phyloP scores from a whole-genome alignment of 2,797 vertebrate genomes.

The Characodon lateralis region DNA sequence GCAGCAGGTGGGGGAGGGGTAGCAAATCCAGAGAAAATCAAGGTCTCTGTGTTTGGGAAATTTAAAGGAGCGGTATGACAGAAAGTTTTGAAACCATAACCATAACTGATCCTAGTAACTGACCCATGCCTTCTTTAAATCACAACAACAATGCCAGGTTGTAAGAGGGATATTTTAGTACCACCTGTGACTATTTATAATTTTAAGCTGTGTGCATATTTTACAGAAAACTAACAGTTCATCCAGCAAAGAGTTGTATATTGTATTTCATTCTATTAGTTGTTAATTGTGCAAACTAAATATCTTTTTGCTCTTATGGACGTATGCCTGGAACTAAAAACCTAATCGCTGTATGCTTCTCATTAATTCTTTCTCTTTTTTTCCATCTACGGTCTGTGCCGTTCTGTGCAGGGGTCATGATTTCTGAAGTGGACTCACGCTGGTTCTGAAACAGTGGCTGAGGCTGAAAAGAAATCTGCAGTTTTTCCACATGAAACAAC shows the following conservation, averaged over 20 bases:
- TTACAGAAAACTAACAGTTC: background rate
- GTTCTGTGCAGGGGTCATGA: background rate
- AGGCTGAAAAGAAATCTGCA: constrained; percentile 21
- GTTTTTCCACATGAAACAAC: constrained; percentile 56
- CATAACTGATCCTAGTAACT: no score
- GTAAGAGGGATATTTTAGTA: no score
- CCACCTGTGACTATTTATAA: no score
- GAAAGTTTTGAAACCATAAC: no score
- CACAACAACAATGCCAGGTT: no score
- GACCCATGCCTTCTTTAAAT: no score
- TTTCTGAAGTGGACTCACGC: constrained; percentile 44
- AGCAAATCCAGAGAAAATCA: no score
- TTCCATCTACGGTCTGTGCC: background rate
- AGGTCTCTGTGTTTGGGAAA: no score
- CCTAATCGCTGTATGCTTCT: background rate
- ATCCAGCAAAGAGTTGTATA: background rate
- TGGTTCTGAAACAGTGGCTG: constrained; percentile 40
- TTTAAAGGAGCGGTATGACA: no score
- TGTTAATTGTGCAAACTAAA: background rate
- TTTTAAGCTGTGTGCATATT: background rate
- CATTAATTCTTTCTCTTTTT: background rate
- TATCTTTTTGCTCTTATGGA: background rate
- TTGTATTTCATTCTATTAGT: background rate
- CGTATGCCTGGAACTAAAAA: background rate
- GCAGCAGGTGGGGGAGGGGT: no score